Percentiles rank a stretch among this genome's conserved stretches.
Conservation (phyloP, 30 jellyfish, hydroid and myxozoan genomes). For the Sanderia malayensis region DNA sequence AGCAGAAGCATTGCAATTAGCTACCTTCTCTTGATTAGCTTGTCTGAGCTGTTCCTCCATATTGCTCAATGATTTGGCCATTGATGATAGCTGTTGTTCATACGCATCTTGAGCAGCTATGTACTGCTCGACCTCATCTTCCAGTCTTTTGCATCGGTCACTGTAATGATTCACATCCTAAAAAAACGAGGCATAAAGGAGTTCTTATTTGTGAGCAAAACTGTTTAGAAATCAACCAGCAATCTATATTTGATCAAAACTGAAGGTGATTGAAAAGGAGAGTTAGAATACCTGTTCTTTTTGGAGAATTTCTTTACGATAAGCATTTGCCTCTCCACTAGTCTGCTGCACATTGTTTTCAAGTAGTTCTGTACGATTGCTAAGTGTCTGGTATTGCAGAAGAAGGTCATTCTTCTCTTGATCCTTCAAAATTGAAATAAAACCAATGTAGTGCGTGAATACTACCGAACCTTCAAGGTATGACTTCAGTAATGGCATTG, state of each 20-base stretch:
- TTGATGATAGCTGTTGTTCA: constrained; percentile 76
- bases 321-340: constrained; percentile 68
- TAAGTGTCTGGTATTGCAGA: constrained; percentile 76
- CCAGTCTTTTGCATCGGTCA: constrained; percentile 79
- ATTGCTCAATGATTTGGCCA: constrained; percentile 69
- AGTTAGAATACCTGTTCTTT: constrained; percentile 76
- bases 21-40: constrained; percentile 88
- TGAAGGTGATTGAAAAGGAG: too few relatives aligned
- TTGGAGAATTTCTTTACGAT: constrained; percentile 41
- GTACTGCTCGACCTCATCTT: constrained; percentile 84
- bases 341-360: constrained; percentile 89
- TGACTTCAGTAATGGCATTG: neutral
- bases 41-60: constrained; percentile 75
- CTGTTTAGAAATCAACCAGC: too few relatives aligned
- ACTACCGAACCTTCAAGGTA: neutral
- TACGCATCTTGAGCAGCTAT: constrained; percentile 77
- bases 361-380: constrained; percentile 81
- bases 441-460: neutral
- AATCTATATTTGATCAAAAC: too few relatives aligned
- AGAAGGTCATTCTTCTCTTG: constrained; percentile 87
- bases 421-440: constrained; percentile 37
- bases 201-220: too few relatives aligned
- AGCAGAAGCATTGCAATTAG: too few relatives aligned
- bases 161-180: constrained; percentile 63
- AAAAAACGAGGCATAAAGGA: neutral